Conservation (phyloP, 2,797 vertebrate species). For the Ispidina picta region DNA sequence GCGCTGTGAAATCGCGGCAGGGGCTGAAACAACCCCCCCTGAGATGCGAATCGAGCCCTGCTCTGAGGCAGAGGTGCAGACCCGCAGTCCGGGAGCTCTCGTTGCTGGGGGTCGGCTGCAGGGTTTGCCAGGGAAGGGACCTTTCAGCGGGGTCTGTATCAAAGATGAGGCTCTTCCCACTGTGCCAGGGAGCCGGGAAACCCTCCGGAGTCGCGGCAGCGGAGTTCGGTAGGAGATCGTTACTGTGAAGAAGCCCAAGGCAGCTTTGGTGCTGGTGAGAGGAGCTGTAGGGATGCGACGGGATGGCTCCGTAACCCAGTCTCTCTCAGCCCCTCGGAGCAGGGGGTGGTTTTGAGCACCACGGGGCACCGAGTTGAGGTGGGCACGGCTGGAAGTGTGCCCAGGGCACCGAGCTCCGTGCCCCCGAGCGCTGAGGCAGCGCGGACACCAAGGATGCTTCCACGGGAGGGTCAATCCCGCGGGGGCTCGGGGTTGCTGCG, state of each 20-base stretch:
- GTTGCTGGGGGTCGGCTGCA: rapidly evolving
- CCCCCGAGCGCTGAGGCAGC: not conserved
- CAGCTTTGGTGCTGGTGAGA: not conserved
- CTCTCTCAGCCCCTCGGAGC: not conserved
- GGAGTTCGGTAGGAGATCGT: rapidly evolving
- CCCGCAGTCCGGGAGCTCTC: not conserved
- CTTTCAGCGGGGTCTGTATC: not conserved
- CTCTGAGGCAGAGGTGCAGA: not conserved
- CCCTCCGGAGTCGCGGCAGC: rapidly evolving
- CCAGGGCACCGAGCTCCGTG: rapidly evolving
- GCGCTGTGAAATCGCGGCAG: not conserved
- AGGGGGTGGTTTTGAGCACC: rapidly evolving
- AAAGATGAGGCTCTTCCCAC: not conserved
- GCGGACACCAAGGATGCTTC: not conserved
- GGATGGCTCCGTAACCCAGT: not conserved
- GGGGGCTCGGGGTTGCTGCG: rapidly evolving
- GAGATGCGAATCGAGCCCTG: not conserved
- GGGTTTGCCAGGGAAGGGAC: not conserved
- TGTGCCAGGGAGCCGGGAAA: rapidly evolving
- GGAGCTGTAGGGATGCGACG: not conserved
- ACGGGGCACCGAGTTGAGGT: rapidly evolving
- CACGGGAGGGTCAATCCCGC: rapidly evolving
- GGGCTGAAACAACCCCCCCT: not conserved
- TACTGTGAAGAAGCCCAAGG: not conserved
- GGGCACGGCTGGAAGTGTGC: rapidly evolving